Percentiles rank a stretch among this genome's conserved stretches.
phyloP scores from a whole-genome alignment of 2,888 invertebrate species.

The Xestia xanthographa region DNA sequence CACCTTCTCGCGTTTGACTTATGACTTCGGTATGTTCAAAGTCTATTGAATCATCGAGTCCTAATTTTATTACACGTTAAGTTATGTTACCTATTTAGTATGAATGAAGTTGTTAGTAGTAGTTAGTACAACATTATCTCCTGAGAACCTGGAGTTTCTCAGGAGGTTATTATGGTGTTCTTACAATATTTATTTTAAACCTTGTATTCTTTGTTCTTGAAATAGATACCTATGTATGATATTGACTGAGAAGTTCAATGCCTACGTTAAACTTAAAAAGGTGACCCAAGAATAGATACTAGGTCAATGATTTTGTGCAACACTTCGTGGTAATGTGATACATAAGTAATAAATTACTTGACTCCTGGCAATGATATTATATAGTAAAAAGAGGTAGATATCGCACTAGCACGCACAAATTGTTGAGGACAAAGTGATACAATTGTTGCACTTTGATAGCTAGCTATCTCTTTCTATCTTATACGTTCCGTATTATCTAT shows the following conservation, averaged over 20 bases:
- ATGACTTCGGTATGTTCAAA: neutral
- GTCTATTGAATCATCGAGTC: neutral
- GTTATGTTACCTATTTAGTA: neutral
- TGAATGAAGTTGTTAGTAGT: neutral
- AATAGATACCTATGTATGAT: conserved; percentile 8
- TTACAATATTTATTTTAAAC: conserved; percentile 1
- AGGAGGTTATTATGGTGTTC: neutral
- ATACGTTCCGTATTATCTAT: no score
- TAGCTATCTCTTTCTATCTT: no score
- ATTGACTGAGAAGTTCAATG: neutral
- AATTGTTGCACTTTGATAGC: no score
- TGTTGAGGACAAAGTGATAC: no score
- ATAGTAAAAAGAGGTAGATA: no score
- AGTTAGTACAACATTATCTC: neutral
- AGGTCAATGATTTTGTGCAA: no score
- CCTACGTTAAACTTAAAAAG: conserved; percentile 17
- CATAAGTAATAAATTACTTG: no score
- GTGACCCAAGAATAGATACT: neutral
- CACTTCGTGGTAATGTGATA: no score
- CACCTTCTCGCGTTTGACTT: neutral
- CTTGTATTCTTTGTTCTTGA: conserved; percentile 6
- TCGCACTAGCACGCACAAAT: no score
- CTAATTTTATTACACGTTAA: neutral
- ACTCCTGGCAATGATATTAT: no score
- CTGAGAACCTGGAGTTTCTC: neutral